Evolutionary conservation across 30 jellyfish, hydroid and myxozoan species (phyloP).

Genomic region (Rhopilema esculentum): DNA sequence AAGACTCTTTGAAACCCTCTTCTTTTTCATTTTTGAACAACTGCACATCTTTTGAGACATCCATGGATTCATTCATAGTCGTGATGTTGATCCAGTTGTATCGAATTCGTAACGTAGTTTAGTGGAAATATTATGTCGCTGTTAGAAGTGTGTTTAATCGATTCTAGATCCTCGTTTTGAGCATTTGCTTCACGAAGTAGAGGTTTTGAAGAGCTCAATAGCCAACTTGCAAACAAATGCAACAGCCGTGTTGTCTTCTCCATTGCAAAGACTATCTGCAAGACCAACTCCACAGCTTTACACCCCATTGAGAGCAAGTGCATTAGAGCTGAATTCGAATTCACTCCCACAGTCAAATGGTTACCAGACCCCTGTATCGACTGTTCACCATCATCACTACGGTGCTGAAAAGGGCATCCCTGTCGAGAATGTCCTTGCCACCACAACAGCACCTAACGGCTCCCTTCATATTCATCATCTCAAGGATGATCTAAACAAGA

Average conservation of each 20-base stretch:
- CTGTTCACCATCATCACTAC: conserved; percentile 51
- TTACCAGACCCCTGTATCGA: not conserved
- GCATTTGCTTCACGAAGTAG: conserved; percentile 1
- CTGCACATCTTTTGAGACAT: too few relatives aligned
- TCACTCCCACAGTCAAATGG: not conserved
- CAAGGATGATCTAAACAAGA: not conserved
- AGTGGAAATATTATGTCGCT: too few relatives aligned
- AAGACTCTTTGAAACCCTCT: too few relatives aligned
- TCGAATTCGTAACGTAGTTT: too few relatives aligned
- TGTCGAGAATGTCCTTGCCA: conserved; percentile 1
- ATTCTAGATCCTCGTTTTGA: conserved; percentile 35
- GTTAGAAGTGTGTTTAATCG: too few relatives aligned
- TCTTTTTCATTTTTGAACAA: too few relatives aligned
- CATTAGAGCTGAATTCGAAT: not conserved
- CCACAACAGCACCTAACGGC: conserved; percentile 5
- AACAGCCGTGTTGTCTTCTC: not conserved
- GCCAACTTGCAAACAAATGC: conserved; percentile 21
- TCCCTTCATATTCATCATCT: conserved; percentile 41
- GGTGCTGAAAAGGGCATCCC: conserved; percentile 16
- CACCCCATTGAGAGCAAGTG: conserved; percentile 39
- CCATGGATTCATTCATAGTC: too few relatives aligned
- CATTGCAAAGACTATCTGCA: not conserved
- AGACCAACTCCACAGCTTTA: not conserved
- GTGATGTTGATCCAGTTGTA: too few relatives aligned
- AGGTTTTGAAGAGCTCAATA: conserved; percentile 21